Conservation (phyloP, 2,888 invertebrate species). For the Thecophora atra region DNA sequence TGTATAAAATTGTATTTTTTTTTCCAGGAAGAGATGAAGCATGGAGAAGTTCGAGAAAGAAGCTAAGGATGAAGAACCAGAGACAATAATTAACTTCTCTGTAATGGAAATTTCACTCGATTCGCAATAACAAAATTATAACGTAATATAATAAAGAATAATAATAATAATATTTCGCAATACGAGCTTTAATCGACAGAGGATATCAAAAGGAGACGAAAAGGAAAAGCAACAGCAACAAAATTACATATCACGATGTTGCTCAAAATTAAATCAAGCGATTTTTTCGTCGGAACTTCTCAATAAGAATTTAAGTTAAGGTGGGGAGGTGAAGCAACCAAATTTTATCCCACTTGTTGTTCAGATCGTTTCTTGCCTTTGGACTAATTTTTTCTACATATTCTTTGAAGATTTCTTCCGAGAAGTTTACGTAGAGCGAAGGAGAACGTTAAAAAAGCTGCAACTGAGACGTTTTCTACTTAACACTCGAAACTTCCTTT, state of each 20-base stretch:
- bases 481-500: constrained; percentile 39
- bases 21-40: no score
- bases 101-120: constrained; percentile 41
- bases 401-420: background rate
- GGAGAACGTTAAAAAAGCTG: background rate
- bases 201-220: background rate
- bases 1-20: no score
- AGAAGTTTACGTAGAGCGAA: background rate
- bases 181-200: constrained; percentile 35
- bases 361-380: background rate
- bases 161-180: constrained; percentile 39
- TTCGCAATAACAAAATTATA: constrained; percentile 47
- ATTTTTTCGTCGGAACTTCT: background rate
- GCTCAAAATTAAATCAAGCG: constrained; percentile 16
- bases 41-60: no score
- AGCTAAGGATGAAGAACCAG: no score
- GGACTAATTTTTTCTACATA: background rate
- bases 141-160: constrained; percentile 42
- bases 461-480: background rate
- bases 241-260: background rate
- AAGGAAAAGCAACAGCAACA: constrained; percentile 1
- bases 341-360: background rate
- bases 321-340: no score
- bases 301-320: background rate
- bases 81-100: constrained; percentile 39